Base-by-base conservation (phyloP, 2,113 vertebrate genomes). In the Salvelinus fontinalis region DNA sequence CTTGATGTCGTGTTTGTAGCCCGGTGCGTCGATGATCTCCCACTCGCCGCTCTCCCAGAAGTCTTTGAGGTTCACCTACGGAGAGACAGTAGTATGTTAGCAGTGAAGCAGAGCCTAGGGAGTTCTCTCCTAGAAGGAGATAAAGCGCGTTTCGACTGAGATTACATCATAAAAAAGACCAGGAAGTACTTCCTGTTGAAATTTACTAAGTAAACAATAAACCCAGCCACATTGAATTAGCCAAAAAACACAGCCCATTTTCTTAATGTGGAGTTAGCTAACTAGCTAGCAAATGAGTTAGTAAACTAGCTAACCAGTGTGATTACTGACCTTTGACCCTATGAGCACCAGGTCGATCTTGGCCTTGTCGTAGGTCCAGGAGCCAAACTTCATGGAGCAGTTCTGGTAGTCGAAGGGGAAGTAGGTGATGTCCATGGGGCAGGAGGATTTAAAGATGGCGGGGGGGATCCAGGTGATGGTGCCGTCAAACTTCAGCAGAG, bases 391-490 rank as follows among this genome's bases (percentile, higher is more conserved):
- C 91, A 99, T 92, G 18, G 96, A 97, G 89, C 97, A 99, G 78
- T 99, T 99, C 86, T 98, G 97, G 87, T 99, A 96, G 86, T 99
- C 97, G 79, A 99, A 99, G 1, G 97, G 97, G 82, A 97, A 99
- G 87, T 97, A 98, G 2, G 97, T 99, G 90, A 99, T 97, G 86
- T 98, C 97, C 96, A 98, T 99, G 13, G 96, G 96, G 81, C 97
- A 99, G 51, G 97, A 98, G 49, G 96, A 98, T 91, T 99, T 99
- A 81, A 98, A 98, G 83, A 98, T 96, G 77, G 96, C 97, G 11
- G 96, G 97, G 31, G 96, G 96, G 1, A 95, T 91, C 97, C 97
- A 99, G 68, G 93, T 96, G 71, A 99, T 95, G 73, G 92, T 95
- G 76, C 97, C 97, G 3, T 98, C 94, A 1, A 94, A 95, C 84